Conservation (phyloP, 2,888 invertebrate genomes). For the Hirtodrosophila confusa region DNA sequence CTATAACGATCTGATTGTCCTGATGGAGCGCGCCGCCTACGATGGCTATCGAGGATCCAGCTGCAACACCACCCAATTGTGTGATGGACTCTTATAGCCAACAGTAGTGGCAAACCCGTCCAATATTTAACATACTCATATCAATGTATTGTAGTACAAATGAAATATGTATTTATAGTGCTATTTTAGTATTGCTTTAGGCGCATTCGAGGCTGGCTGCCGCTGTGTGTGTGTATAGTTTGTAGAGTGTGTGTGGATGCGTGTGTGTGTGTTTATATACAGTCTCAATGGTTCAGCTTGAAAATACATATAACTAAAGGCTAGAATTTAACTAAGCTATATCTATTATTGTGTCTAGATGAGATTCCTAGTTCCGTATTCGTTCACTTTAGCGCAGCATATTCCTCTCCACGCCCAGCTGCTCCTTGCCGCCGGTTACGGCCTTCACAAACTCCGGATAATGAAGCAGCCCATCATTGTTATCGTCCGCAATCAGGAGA, state of each 20-base stretch:
- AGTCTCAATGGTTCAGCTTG: conserved; percentile 67
- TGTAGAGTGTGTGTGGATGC: conserved; percentile 12
- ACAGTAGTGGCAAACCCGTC: not conserved
- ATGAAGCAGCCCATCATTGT: conserved; percentile 93
- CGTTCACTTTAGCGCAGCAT: conserved; percentile 48
- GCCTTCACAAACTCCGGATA: conserved; percentile 90
- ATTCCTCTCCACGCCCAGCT: conserved; percentile 50
- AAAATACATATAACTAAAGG: conserved; percentile 35
- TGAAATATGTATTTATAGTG: conserved; percentile 54
- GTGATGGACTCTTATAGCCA: conserved; percentile 77
- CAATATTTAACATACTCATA: conserved; percentile 8
- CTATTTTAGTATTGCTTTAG: conserved; percentile 31
- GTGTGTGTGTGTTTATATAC: conserved; percentile 44
- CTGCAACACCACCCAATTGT: conserved; percentile 86
- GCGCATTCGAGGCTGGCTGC: conserved; percentile 4
- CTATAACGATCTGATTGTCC: conserved; percentile 87
- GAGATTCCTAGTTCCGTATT: no score
- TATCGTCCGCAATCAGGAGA: conserved; percentile 91
- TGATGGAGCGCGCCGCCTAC: conserved; percentile 88
- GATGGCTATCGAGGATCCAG: conserved; percentile 87
- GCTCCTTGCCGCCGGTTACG: conserved; percentile 67
- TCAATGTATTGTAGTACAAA: conserved; percentile 60
- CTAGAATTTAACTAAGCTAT: conserved; percentile 51
- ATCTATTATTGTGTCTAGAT: conserved; percentile 52
- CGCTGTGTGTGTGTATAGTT: not conserved